A percentile compares a stretch with the other conserved stretches of the same genome.
Evolutionary conservation across 2,113 vertebrate species (phyloP).

Genomic region (Mirza zaza): DNA sequence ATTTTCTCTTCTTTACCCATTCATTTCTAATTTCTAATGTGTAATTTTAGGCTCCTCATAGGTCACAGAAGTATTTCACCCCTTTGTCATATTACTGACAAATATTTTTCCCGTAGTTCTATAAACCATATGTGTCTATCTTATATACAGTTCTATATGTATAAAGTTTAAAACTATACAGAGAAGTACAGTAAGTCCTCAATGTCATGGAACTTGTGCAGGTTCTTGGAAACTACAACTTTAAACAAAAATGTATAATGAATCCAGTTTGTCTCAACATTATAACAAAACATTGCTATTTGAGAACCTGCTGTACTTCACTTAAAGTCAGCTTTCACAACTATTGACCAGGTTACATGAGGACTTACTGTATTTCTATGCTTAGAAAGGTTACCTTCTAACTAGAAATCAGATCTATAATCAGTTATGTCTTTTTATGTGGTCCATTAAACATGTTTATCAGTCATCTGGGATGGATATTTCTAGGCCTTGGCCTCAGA

Average conservation of each 20-base stretch:
- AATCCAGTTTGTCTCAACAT: not conserved
- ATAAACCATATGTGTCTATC: not conserved
- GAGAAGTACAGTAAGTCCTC: not conserved
- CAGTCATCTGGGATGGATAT: not conserved
- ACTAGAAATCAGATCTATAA: not conserved
- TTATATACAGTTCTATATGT: not conserved
- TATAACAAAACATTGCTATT: not conserved
- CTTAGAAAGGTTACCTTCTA: not conserved
- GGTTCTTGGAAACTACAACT: not conserved
- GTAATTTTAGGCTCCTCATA: not conserved
- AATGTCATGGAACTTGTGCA: not conserved
- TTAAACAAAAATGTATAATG: not conserved
- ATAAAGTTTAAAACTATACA: not conserved
- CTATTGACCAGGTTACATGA: not conserved
- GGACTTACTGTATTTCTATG: not conserved
- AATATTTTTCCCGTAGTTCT: not conserved
- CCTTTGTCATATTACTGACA: not conserved
- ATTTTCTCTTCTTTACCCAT: not conserved
- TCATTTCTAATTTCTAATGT: not conserved
- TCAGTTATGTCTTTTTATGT: not conserved
- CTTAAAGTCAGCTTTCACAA: not conserved
- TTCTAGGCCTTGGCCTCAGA: not conserved
- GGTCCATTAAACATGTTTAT: not conserved
- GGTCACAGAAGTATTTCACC: not conserved
- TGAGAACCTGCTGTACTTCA: not conserved